These are phyloP conservation scores for Eleutherodactylus coqui DNA, from an alignment of 2,797 vertebrate species.

Conservation along the genomic window DNA sequence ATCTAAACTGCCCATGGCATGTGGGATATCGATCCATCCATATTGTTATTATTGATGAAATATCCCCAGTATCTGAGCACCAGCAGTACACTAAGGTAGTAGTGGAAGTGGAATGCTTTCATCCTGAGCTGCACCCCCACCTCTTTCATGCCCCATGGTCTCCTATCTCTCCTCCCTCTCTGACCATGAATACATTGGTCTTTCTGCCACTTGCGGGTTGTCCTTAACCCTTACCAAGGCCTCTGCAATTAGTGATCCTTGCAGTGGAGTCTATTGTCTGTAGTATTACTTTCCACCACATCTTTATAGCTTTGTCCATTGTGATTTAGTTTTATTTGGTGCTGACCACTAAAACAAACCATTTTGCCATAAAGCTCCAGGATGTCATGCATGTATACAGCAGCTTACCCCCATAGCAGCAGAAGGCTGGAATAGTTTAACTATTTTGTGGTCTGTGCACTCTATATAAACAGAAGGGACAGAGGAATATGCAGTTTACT, in stretches of 20 bases:
- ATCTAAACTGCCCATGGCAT: neutral
- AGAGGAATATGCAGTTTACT: neutral
- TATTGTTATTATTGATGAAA: neutral
- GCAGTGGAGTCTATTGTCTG: neutral
- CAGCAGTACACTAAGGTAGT: neutral
- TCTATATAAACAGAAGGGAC: neutral
- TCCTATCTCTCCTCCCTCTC: conserved; percentile 62
- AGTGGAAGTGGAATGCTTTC: neutral
- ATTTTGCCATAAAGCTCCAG: neutral
- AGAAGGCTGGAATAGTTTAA: neutral
- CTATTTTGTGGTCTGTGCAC: neutral
- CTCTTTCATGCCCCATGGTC: conserved; percentile 62
- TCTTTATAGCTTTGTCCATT: neutral
- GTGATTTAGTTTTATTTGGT: neutral
- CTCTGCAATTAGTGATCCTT: neutral
- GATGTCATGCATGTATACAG: neutral
- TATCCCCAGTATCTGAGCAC: neutral
- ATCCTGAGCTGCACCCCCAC: conserved; percentile 4
- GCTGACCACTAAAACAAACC: neutral
- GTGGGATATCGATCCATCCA: too few species aligned
- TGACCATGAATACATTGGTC: conserved; percentile 34
- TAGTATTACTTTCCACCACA: neutral
- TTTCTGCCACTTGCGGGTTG: conserved; percentile 13
- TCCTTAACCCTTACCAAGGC: conserved; percentile 18
- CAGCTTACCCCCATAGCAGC: too few species aligned